Evolutionary conservation across 2,888 invertebrate species (phyloP).

Genomic region (Erebia aethiops): DNA sequence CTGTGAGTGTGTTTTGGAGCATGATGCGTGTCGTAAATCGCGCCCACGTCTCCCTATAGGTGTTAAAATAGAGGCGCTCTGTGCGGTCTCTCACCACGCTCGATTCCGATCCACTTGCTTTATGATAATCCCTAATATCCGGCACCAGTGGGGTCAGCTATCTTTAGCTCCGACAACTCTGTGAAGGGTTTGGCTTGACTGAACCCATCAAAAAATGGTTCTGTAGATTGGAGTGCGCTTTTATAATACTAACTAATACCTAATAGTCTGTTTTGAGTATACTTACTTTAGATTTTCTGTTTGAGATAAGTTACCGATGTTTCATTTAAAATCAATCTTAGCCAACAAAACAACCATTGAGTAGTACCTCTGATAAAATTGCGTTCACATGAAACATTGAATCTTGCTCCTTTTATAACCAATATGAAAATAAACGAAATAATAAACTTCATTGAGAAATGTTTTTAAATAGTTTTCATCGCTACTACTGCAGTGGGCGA

Average conservation of each 20-base stretch:
- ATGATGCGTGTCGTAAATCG: conserved; percentile 69
- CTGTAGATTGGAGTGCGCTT: neutral
- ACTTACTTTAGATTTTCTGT: neutral
- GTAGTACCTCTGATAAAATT: too few relatives aligned
- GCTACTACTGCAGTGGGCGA: too few relatives aligned
- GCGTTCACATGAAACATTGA: too few relatives aligned
- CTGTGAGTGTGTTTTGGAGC: conserved; percentile 36
- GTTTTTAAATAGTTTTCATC: too few relatives aligned
- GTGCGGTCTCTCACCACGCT: conserved; percentile 72
- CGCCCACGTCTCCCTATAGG: conserved; percentile 75
- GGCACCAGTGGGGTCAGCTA: conserved; percentile 64
- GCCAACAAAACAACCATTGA: too few relatives aligned
- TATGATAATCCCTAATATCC: conserved; percentile 82
- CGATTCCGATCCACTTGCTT: conserved; percentile 76
- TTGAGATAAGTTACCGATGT: too few relatives aligned
- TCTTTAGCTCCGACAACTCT: conserved; percentile 62
- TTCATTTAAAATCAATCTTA: too few relatives aligned
- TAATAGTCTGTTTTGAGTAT: neutral
- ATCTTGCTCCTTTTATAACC: too few relatives aligned
- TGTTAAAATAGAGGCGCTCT: conserved; percentile 81
- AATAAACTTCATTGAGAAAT: too few relatives aligned
- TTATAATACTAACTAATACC: too few relatives aligned
- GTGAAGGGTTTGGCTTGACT: neutral
- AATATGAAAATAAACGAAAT: too few relatives aligned
- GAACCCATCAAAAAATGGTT: neutral